phyloP scores from a whole-genome alignment of 1,140 invertebrate genomes.

The Rhagoletis pomonella region DNA sequence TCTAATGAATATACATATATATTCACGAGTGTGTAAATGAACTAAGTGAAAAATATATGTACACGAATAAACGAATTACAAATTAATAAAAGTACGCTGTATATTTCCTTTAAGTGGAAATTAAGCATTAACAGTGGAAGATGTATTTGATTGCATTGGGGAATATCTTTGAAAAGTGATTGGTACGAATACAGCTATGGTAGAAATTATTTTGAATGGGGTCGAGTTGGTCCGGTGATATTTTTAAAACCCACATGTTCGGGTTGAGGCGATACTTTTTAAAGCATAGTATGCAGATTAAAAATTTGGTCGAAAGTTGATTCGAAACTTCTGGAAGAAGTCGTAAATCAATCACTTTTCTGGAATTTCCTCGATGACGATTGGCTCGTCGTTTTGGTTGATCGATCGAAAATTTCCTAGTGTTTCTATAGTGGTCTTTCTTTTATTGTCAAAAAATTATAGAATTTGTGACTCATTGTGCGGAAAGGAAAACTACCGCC shows the following conservation, averaged over 20 bases:
- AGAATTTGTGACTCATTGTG: slow-evolving; percentile 28
- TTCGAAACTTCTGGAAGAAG: slow-evolving; percentile 27
- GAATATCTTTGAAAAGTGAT: neutral
- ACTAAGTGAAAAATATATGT: neutral
- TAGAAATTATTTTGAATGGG: neutral
- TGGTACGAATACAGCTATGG: neutral
- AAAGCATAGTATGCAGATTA: slow-evolving; percentile 22
- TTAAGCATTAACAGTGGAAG: neutral
- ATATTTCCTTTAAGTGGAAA: neutral
- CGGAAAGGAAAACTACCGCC: slow-evolving; percentile 50
- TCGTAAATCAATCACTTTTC: slow-evolving; percentile 28
- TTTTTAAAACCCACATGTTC: slow-evolving; percentile 18
- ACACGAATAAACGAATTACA: neutral
- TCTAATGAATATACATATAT: too few species aligned
- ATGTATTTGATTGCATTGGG: neutral
- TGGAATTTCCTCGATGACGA: neutral
- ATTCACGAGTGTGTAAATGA: neutral
- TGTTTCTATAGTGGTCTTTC: neutral
- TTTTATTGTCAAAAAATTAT: slow-evolving; percentile 33
- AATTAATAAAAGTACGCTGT: neutral
- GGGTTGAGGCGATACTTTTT: slow-evolving; percentile 19
- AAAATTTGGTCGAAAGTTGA: neutral
- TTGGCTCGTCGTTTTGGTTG: neutral
- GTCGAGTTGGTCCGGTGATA: neutral
- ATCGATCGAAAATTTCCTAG: neutral